Base-by-base conservation (phyloP, 2,888 invertebrate species). In the Drosophila ezoana region DNA sequence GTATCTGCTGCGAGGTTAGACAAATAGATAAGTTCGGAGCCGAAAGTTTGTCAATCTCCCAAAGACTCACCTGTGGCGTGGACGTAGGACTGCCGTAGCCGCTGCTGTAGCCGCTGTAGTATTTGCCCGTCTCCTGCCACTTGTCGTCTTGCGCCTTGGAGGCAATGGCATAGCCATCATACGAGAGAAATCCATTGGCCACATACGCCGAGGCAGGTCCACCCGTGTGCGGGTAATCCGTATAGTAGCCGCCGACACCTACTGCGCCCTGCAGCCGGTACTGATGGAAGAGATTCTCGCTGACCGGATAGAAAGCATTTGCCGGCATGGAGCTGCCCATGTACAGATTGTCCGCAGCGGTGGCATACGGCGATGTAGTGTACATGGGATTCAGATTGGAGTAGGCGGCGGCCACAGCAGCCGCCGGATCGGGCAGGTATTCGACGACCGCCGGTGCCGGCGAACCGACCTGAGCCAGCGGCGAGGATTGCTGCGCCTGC, bases 231-330 rank as follows among this genome's bases (percentile, higher is more conserved):
- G 96, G 95, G 81, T 95, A 95, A 84, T 96, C 96, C 48, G 96
- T 95, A 0, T 96, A 95, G 89, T 96, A 96, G 91, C 97, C 97
- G n/a, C 92, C 91, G 56, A 92, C 91, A 8, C 92, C 91, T 41
- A 92, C 90, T 4, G 95, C 94, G 40, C 97, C 96, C 51, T 98
- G 92, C n/a, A 97, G 96, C 74, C 97, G 95, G 92, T 98, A 98
- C 92, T 97, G 97, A 90, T 96, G 96, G 93, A 97, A 97, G 86
- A 98, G 94, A 90, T 97, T 97, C 89, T 97, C 97, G 10, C 97
- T 95, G 40, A 95, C 95, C 94, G 80, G 95, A 93, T 80, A 97
- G 93, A 93, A 97, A 60, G 85, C 85, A 95, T 93, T 96, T 93
- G 92, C 95, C 94, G 91, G 95, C 93, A 92, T 90, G 82, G 90